Evolutionary conservation across 1,140 invertebrate genomes (phyloP).

Genomic region (Heliconius nattereri): DNA sequence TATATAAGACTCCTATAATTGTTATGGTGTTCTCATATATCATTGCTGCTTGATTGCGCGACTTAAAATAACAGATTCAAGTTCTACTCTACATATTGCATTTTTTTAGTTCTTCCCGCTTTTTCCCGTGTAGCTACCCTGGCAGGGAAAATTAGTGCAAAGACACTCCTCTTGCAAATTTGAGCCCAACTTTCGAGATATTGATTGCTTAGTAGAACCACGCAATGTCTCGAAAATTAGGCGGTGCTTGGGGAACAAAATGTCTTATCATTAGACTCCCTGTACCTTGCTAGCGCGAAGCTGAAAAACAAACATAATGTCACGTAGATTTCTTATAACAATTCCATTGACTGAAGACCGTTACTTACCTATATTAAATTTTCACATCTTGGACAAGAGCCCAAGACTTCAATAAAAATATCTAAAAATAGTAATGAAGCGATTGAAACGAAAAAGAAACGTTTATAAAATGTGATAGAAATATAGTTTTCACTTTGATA

Average conservation of each 20-base stretch:
- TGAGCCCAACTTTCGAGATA: no score
- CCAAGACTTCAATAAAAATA: conserved; percentile 3
- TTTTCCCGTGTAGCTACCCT: no score
- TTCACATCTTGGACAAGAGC: neutral
- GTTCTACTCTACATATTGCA: neutral
- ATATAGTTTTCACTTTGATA: no score
- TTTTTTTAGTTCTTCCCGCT: no score
- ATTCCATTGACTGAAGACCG: neutral
- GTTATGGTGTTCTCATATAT: conserved; percentile 14
- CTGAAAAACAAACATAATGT: no score
- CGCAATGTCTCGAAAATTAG: no score
- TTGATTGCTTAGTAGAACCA: no score
- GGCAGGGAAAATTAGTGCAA: no score
- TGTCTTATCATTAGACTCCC: no score
- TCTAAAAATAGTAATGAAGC: neutral
- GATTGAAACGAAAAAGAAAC: neutral
- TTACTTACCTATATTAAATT: neutral
- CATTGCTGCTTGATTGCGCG: conserved; percentile 20
- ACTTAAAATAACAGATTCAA: neutral
- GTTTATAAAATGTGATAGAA: neutral
- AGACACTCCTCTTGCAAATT: no score
- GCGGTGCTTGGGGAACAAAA: no score
- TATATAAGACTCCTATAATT: conserved; percentile 27
- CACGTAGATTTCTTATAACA: neutral
- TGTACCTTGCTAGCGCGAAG: no score